Conservation (phyloP, 2,113 vertebrate genomes). For the Xiphias gladius region DNA sequence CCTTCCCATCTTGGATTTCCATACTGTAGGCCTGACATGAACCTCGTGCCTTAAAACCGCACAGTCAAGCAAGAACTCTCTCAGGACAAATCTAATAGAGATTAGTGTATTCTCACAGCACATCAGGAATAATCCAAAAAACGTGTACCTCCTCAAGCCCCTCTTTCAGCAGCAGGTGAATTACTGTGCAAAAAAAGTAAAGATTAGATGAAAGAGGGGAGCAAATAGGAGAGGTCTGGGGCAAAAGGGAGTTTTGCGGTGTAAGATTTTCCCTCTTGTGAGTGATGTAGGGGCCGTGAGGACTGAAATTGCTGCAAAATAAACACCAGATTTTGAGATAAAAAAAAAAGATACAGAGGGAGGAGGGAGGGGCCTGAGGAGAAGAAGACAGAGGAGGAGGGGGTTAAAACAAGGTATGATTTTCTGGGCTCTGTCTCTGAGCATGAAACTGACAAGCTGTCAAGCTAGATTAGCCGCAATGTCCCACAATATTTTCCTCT, state of each 20-base stretch:
- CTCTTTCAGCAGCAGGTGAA: conserved; percentile 75
- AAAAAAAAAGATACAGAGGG: conserved; percentile 35
- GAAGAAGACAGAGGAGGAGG: conserved; percentile 34
- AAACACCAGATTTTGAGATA: conserved; percentile 72
- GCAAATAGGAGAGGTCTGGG: conserved; percentile 56
- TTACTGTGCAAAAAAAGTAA: conserved; percentile 39
- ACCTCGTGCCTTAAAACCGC: conserved; percentile 44
- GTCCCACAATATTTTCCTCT: conserved; percentile 76
- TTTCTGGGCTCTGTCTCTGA: conserved; percentile 77
- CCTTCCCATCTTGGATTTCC: conserved; percentile 23
- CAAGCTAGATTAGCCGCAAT: conserved; percentile 74
- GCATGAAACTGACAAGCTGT: conserved; percentile 78
- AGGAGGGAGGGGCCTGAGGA: conserved; percentile 14
- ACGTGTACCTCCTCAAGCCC: conserved; percentile 57
- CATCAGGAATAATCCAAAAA: conserved; percentile 73
- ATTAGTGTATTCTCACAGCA: conserved; percentile 68
- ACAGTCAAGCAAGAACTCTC: conserved; percentile 49
- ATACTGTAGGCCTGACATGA: neutral
- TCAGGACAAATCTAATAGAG: conserved; percentile 70
- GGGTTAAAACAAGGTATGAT: conserved; percentile 68
- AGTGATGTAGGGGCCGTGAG: conserved; percentile 52
- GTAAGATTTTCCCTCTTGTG: conserved; percentile 49
- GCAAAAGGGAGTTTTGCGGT: conserved; percentile 48
- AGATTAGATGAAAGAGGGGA: conserved; percentile 56
- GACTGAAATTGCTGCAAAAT: conserved; percentile 74